Base-by-base conservation (phyloP, 2,797 vertebrate species). In the Saxicola maurus region DNA sequence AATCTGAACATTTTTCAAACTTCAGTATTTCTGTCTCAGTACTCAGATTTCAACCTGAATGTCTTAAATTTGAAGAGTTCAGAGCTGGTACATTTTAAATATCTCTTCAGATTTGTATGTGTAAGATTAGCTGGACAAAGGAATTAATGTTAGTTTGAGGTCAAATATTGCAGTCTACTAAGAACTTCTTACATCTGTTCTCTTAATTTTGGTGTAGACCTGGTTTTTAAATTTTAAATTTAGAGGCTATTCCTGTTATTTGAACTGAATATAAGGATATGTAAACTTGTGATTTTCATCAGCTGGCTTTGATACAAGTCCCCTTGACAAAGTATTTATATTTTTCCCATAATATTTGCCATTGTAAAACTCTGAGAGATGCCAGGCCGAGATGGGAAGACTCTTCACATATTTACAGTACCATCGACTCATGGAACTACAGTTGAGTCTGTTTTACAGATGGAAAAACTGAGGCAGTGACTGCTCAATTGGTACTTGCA, bases 391-490 rank as follows among this genome's bases (percentile, higher is more conserved):
- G 31, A 52, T 40, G 86, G 30, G 66, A 90, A 82, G 82, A 62
- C 64, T 64, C 30, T 85, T 81, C 15, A 37, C 43, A 15, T 81
- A 62, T 69, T 87, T 89, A 75, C 73, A 89, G 80, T 83, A 72
- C 62, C 42, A 49, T 67, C 46, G 64, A 90, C 55, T 67, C 48
- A 46, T 49, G 56, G 64, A 87, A 62, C 71, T 87, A 83, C 33
- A 75, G 45, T 30, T 72, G 65, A 77, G 60, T 87, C 76, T 77
- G 66, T 89, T 91, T 86, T 91, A 92, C 60, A 76, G 79, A 76
- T 93, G 80, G 71, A 92, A 91, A 94, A 76, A 69, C 73, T 57
- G 89, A 94, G 80, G 82, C 62, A 75, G 33, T 38, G 48, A 57
- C 40, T 60, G 48, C 77, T 92, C 73, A 76, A 2, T 59, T 87